Conservation (phyloP, 2,797 vertebrate species). For the Pogoniulus pusillus region DNA sequence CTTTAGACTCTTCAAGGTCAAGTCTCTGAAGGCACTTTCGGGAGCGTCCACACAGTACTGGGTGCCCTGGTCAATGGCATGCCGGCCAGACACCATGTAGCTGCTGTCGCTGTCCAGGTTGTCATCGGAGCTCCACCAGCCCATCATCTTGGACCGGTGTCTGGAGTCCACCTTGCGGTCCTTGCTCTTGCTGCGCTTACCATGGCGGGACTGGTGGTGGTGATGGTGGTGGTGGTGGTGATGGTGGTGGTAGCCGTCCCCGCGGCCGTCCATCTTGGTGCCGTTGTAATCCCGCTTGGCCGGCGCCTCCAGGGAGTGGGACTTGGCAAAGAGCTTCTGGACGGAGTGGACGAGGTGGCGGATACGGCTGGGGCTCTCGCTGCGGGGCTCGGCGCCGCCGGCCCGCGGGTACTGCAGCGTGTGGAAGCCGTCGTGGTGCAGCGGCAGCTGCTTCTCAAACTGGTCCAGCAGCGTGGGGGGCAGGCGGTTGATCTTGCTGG, state of each 20-base stretch:
- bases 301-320: constrained; percentile 95
- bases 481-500: constrained; percentile 92
- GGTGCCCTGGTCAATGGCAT: constrained; percentile 75
- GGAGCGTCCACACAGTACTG: constrained; percentile 88
- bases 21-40: constrained; percentile 95
- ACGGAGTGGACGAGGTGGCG: constrained; percentile 98
- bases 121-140: constrained; percentile 99
- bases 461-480: constrained; percentile 94
- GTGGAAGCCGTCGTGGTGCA: constrained; percentile 98
- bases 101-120: constrained; percentile 98
- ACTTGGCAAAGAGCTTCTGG: constrained; percentile 98
- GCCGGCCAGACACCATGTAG: constrained; percentile 85
- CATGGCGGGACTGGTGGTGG: constrained; percentile 82
- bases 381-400: constrained; percentile 86
- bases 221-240: constrained; percentile 86
- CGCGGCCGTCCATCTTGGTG: constrained; percentile 86
- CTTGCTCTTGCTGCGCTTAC: constrained; percentile 84
- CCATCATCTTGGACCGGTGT: constrained; percentile 85
- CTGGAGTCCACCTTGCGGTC: constrained; percentile 82
- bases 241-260: constrained; percentile 83
- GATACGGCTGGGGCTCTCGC: constrained; percentile 97
- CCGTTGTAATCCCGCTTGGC: constrained; percentile 95
- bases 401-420: constrained; percentile 95
- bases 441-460: constrained; percentile 96
- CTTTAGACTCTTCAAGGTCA: constrained; percentile 92